Percentiles rank a stretch among this genome's conserved stretches.
phyloP scores from a whole-genome alignment of 2,888 invertebrate species.

The Petrolisthes manimaculis region DNA sequence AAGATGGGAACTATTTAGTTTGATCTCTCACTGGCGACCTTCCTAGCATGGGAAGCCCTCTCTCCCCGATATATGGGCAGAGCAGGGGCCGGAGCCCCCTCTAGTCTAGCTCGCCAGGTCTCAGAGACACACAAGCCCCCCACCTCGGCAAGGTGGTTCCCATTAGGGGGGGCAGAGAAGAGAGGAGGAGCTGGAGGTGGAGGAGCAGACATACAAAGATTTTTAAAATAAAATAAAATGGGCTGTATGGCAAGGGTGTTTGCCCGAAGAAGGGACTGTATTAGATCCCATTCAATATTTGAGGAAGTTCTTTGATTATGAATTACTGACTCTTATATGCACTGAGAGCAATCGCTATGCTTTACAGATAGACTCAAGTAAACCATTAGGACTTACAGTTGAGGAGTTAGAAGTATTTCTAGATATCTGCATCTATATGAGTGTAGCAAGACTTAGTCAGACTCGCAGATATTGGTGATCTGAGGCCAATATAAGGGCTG shows the following conservation, averaged over 20 bases:
- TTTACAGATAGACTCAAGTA: constrained; percentile 10
- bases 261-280: neutral
- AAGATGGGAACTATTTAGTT: no score
- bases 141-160: no score
- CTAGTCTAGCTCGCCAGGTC: no score
- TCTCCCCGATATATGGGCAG: no score
- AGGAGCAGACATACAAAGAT: neutral
- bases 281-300: neutral
- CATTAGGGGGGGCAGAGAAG: no score
- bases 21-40: no score
- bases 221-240: constrained; percentile 11
- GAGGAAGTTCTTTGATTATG: constrained; percentile 8
- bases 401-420: neutral
- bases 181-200: constrained; percentile 18
- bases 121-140: no score
- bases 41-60: no score
- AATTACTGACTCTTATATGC: constrained; percentile 26
- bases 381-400: constrained; percentile 19
- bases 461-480: neutral
- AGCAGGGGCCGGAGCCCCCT: no score
- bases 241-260: neutral
- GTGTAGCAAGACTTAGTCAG: neutral
- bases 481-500: constrained; percentile 7
- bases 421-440: no score
- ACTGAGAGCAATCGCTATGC: constrained; percentile 20